phyloP scores from a whole-genome alignment of 2,888 invertebrate genomes.

The Volucella zonaria region DNA sequence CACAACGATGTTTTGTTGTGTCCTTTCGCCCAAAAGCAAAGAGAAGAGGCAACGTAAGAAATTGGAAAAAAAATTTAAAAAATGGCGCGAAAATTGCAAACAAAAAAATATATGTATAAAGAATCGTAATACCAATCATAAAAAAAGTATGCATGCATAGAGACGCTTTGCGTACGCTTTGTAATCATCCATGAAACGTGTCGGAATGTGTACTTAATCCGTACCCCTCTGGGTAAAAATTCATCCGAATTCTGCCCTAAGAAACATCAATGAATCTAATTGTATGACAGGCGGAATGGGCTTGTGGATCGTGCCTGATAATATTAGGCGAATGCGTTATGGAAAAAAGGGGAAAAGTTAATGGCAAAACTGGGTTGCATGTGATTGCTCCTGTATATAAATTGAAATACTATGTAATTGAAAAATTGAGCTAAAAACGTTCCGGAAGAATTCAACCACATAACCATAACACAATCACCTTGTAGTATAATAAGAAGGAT shows the following conservation, averaged over 20 bases:
- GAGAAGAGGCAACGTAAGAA: too few relatives aligned
- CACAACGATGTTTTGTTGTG: conserved; percentile 10
- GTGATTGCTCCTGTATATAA: too few relatives aligned
- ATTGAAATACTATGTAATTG: too few relatives aligned
- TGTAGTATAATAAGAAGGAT: too few relatives aligned
- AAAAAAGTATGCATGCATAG: conserved; percentile 10
- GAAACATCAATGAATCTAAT: conserved; percentile 49
- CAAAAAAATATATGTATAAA: not conserved
- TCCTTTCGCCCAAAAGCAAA: not conserved
- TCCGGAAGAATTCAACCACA: too few relatives aligned
- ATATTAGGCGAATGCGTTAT: not conserved
- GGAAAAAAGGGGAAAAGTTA: not conserved
- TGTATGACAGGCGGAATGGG: not conserved
- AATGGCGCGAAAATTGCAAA: not conserved
- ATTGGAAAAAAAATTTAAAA: too few relatives aligned
- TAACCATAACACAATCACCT: too few relatives aligned
- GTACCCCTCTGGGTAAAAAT: conserved; percentile 17
- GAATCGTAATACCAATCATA: conserved; percentile 35
- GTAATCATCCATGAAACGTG: conserved; percentile 35
- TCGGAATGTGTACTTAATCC: conserved; percentile 40
- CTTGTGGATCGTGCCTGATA: not conserved
- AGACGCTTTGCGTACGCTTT: not conserved
- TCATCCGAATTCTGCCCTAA: conserved; percentile 41
- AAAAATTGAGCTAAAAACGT: too few relatives aligned
- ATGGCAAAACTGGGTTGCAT: too few relatives aligned